phyloP scores from a whole-genome alignment of 2,797 vertebrate species.

The Sarcophilus harrisii region DNA sequence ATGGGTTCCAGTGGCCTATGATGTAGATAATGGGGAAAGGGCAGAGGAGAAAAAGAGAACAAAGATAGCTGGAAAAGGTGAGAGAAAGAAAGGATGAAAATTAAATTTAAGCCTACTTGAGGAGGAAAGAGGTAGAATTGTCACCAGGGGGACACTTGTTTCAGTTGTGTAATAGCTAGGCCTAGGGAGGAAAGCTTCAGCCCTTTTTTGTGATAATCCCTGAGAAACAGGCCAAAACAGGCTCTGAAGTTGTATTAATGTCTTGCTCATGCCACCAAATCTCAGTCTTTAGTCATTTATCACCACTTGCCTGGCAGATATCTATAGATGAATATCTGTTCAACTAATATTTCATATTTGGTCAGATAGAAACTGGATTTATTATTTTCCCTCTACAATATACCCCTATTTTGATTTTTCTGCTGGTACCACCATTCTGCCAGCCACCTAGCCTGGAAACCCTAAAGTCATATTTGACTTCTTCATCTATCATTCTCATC shows the following conservation, averaged over 20 bases:
- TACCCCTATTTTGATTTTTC: not conserved
- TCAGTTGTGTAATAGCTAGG: not conserved
- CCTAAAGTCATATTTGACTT: not conserved
- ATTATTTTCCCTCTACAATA: not conserved
- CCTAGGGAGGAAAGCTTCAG: not conserved
- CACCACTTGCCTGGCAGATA: not conserved
- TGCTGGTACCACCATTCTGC: not conserved
- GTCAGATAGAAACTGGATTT: not conserved
- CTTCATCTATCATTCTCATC: not conserved
- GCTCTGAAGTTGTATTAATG: not conserved
- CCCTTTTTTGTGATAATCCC: not conserved
- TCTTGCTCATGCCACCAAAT: not conserved
- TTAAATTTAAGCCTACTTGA: not conserved
- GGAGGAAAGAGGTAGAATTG: not conserved
- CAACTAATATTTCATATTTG: not conserved
- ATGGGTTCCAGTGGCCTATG: not conserved
- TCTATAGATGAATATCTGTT: not conserved
- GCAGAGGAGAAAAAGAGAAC: not conserved
- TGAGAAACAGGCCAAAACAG: not conserved
- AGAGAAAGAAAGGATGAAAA: not conserved
- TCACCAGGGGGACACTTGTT: not conserved
- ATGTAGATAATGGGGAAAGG: not conserved
- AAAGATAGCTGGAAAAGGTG: not conserved
- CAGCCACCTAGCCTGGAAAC: not conserved
- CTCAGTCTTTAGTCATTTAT: not conserved